Conservation (phyloP, 2,113 vertebrate genomes). For the Calcarius ornatus region DNA sequence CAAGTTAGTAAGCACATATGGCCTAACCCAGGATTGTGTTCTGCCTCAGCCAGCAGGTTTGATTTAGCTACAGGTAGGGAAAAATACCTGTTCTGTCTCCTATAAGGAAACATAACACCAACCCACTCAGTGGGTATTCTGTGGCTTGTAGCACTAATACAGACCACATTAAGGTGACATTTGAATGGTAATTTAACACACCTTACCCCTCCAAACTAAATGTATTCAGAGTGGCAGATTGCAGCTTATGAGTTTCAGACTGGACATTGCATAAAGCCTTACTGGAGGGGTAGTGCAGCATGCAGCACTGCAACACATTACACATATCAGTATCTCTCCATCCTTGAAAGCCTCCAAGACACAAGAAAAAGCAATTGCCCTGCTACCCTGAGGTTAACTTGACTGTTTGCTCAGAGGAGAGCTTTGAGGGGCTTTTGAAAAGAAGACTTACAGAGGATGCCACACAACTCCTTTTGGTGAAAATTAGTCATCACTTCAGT, state of each 20-base stretch:
- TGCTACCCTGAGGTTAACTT: background rate
- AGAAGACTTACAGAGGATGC: background rate
- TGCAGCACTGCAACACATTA: background rate
- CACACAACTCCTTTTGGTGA: background rate
- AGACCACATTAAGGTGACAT: background rate
- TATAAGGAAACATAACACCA: background rate
- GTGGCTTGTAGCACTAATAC: background rate
- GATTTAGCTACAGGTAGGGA: background rate
- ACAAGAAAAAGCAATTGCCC: background rate
- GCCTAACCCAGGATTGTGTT: background rate
- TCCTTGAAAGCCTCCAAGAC: background rate
- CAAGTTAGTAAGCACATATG: fast-evolving
- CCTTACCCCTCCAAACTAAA: background rate
- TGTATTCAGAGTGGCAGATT: background rate
- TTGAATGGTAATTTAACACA: background rate
- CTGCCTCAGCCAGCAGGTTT: background rate
- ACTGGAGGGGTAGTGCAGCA: background rate
- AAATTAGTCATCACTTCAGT: background rate
- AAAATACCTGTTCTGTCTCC: background rate
- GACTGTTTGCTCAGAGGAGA: background rate
- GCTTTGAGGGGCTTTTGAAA: background rate
- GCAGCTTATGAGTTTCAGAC: background rate
- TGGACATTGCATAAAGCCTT: background rate
- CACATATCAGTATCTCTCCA: fast-evolving
- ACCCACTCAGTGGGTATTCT: background rate